Evolutionary conservation across 2,113 vertebrate species (phyloP).

Genomic region (Phalacrocorax pelagicus): DNA sequence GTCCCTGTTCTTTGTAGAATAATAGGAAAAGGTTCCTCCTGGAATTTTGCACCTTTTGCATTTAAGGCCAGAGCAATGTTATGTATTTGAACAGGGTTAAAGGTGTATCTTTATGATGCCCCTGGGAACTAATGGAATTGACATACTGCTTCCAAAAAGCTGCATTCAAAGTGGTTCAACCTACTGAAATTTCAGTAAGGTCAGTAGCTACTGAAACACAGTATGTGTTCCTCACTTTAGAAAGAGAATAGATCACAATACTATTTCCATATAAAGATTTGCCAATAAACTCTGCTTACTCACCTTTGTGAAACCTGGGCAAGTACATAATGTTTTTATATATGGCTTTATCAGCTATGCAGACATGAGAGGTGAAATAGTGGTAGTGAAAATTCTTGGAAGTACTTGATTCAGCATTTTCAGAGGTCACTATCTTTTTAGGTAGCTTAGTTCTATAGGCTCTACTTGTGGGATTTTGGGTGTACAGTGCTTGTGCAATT

Average conservation of each 20-base stretch:
- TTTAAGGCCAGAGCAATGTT: not conserved
- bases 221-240: not conserved
- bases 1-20: not conserved
- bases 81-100: not conserved
- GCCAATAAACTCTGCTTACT: not conserved
- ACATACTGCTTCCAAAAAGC: not conserved
- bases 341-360: not conserved
- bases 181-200: not conserved
- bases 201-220: not conserved
- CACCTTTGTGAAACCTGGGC: not conserved
- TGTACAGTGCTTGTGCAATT: not conserved
- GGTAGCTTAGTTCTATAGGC: not conserved
- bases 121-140: not conserved
- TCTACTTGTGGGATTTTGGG: not conserved
- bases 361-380: not conserved
- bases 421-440: not conserved
- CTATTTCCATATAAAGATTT: not conserved
- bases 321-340: not conserved
- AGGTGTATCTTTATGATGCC: not conserved
- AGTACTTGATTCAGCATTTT: not conserved
- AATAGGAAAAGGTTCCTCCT: conserved; percentile 18
- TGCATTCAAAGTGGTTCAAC: not conserved
- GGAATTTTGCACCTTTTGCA: not conserved
- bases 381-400: not conserved
- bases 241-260: not conserved